Evolutionary conservation across 2,113 vertebrate species (phyloP), one percentile per base, ranked within the genome.

Genomic region (Asarcornis scutulata): DNA sequence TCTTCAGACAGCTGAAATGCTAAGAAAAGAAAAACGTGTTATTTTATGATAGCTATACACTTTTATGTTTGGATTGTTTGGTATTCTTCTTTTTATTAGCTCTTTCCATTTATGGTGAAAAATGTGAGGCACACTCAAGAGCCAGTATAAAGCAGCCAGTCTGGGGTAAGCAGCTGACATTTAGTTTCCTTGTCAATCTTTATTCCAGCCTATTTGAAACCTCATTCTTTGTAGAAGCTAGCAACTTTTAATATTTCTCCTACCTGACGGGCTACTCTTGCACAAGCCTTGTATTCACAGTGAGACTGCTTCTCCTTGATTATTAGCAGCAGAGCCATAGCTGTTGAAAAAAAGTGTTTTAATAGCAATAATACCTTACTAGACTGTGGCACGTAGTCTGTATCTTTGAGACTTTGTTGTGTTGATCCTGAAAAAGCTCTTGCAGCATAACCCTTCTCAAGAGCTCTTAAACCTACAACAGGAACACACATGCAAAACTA

Each of bases 1-100:
- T 97, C 96, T 96, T 92, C 89, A 89, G 94, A 92, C 95, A 95
- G 88, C 86, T 95, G 95, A 96, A 97, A 96, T 59, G 44, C 93
- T 87, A 84, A 95, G 92, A 64, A 95, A 95, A 88, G 94, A 95
- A 95, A 94, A 96, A 89, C 74, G 92, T 83, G 56, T 95, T 94
- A 82, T 95, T 97, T 97, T 96, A 97, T 91, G 76, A 72, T 90
- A 18, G 0, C 80, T 38, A 82, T 71, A 91, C 80, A 88, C 64
- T 63, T 94, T 96, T 94, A 97, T 89, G 90, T 94, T 67, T 86
- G 81, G 94, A 88, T 94, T 95, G 94, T 96, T 95, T 89, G 83
- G 91, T 62, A 1, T 40, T 31, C 50, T 67, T 92, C 71, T 81
- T 79, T 96, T 97, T 88, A 96, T 94, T 93, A 96, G 95, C 48